Evolutionary conservation across 2,888 invertebrate genomes (phyloP), one percentile per base, ranked within the genome.

Genomic region (Nebria salina): DNA sequence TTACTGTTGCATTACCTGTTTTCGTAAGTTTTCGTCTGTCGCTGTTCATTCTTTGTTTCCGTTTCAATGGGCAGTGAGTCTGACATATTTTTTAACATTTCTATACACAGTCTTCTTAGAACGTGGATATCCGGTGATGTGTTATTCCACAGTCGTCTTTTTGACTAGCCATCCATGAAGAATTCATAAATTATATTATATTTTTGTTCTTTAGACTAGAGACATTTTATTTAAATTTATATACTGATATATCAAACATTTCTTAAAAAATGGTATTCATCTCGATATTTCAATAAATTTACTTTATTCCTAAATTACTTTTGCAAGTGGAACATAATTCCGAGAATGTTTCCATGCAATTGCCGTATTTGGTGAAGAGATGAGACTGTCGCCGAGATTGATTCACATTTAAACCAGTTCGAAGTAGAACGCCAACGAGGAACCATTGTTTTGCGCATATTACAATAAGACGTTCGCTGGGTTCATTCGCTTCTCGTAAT

Each of bases 1-100:
- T 79, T 76, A 83, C 83, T 83, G 82, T 83, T 83, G 77, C 79
- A 83, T 8, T 82, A 72, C 65, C 65, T 81, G 65, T 66, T 54
- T 77, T 76, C 54, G 4, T 54, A 54, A 54, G 13, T 2, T 54
- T 54, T 54, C 54, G 13, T 54, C 3, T 54, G 8, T 54, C 54
- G 54, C 54, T 74, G 75, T 78, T 77, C 81, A 77, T 79, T 72
- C 64, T 68, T 75, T 25, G 5, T 68, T 68, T 68, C 20, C 68
- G 13, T 2, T 11, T 68, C 26, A 68, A 25, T 68, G 13, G 13
- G 15, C 13, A 68, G 9, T 68, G 68, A 68, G 13, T 68, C 13
- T 25, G 26, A 68, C 20, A 68, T 54, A 54, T 54, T 54, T 54
- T 20, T 54, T 54, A 54, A 54, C 54, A 54, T 54, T 54, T 34